Conservation (phyloP, 2,797 vertebrate species). For the Melanotaenia nigrans region DNA sequence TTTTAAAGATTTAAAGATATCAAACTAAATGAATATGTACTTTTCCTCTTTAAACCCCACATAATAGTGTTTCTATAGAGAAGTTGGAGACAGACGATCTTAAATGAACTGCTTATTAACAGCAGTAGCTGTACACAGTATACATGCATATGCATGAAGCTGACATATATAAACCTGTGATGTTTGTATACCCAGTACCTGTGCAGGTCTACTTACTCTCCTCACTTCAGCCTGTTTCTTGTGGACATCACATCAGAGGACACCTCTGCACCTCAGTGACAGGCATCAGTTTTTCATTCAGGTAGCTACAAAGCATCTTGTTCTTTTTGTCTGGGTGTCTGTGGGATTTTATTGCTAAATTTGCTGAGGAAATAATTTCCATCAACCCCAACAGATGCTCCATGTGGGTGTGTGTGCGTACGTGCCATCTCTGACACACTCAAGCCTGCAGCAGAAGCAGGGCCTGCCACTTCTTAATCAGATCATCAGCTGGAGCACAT, state of each 20-base stretch:
- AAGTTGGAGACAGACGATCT: not conserved
- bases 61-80: too few species aligned
- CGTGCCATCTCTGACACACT: slow-evolving; percentile 87
- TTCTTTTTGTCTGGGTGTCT: not conserved
- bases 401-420: slow-evolving; percentile 84
- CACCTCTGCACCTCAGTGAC: slow-evolving; percentile 70
- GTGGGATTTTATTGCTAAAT: not conserved
- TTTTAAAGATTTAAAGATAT: too few species aligned
- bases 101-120: not conserved
- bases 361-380: slow-evolving; percentile 17
- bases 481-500: slow-evolving; percentile 90
- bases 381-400: slow-evolving; percentile 83
- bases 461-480: slow-evolving; percentile 92
- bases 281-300: slow-evolving; percentile 82
- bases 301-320: slow-evolving; percentile 75
- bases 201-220: slow-evolving; percentile 85
- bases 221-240: slow-evolving; percentile 83
- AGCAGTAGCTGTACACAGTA: not conserved
- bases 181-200: slow-evolving; percentile 77
- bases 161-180: not conserved
- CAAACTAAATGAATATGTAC: too few species aligned
- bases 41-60: too few species aligned
- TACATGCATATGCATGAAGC: not conserved
- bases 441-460: slow-evolving; percentile 88
- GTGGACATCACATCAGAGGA: slow-evolving; percentile 75